Percentiles rank a stretch among this genome's conserved stretches.
Conservation (phyloP, 92 coral and sea anemone genomes). For the Epizoanthus stellaris region DNA sequence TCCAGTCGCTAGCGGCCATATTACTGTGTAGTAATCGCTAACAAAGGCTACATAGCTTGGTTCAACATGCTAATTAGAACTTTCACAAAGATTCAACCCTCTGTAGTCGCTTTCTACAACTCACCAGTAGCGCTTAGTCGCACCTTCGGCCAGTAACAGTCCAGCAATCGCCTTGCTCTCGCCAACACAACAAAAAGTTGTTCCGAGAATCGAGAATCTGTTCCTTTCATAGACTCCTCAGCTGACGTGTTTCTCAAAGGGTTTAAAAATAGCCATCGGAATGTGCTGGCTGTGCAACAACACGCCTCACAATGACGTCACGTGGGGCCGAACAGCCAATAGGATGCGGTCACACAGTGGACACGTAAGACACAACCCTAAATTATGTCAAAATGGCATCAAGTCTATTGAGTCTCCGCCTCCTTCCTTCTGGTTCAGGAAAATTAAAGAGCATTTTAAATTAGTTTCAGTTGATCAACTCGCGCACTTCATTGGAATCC, state of each 20-base stretch:
- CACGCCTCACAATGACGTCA: too few relatives aligned
- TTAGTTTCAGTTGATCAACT: too few relatives aligned
- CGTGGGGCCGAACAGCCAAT: too few relatives aligned
- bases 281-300: not conserved
- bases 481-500: too few relatives aligned
- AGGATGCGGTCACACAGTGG: too few relatives aligned
- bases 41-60: not conserved
- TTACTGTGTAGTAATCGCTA: not conserved
- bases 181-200: not conserved
- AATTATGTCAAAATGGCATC: too few relatives aligned
- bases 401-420: too few relatives aligned
- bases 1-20: not conserved
- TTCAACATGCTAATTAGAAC: not conserved
- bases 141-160: not conserved
- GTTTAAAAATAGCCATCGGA: conserved; percentile 26
- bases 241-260: conserved; percentile 1
- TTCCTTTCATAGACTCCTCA: not conserved
- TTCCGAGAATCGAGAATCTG: not conserved
- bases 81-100: not conserved
- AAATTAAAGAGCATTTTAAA: too few relatives aligned
- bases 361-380: too few relatives aligned
- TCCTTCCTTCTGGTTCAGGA: too few relatives aligned
- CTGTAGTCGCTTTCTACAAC: not conserved
- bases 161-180: not conserved
- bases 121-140: not conserved